Evolutionary conservation across 2,888 invertebrate species (phyloP), one percentile per base, ranked within the genome.

Genomic region (Microctonus aethiopoides): DNA sequence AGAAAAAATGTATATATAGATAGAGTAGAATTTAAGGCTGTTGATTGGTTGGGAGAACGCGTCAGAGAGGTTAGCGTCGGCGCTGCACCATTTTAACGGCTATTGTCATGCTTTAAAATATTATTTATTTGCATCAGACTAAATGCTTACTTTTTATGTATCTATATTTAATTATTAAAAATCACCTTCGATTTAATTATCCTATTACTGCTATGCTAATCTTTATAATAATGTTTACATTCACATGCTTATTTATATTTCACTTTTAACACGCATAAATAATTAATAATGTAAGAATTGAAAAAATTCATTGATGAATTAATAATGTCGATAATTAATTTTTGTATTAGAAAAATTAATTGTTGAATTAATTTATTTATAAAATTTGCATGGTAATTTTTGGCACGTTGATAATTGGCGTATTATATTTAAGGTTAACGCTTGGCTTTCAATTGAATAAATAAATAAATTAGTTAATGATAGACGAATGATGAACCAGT

Each of bases 401-500:
- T 46, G 46, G 4, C 16, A 16, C 16, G n/a, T 4, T 16, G 16
- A 46, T 46, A 46, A 7, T 16, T 46, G 9, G 9, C 16, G 16
- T 46, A 16, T 16, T 46, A 46, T 16, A 46, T 4, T 54, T 54
- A 13, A 24, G 22, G 1, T 6, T 46, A 52, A 63, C 20, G 51
- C 39, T 65, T 63, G 52, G 63, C 52, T 63, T 63, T 52, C 22
- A 60, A 13, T 29, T 29, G 7, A 57, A 32, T 34, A 57, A 57
- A 34, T n/a, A 29, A 16, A 34, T 22, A 16, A 16, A 16, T 46
- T 46, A 16, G 20, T 4, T 46, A 10, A 64, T 52, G 64, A 64
- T 64, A 69, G 34, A 52, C 60, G 69, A 69, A 69, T 59, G 67
- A 71, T 71, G 71, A 61, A 73, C 73, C 65, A 56, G 46, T 46